phyloP scores from a whole-genome alignment of 2,113 vertebrate species.

The Nesogale talazaci region DNA sequence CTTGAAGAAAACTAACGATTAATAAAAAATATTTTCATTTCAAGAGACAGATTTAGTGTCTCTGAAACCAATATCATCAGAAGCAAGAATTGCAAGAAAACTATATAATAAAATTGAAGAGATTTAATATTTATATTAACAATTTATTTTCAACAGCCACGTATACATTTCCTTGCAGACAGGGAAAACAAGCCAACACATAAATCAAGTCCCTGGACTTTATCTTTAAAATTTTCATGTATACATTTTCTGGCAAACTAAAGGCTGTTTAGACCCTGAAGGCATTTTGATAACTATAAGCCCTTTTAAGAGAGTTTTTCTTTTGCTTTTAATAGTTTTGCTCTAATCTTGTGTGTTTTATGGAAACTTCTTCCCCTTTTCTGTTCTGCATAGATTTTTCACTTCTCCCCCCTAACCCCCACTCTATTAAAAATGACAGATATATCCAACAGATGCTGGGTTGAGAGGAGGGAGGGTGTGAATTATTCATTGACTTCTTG shows the following conservation, averaged over 20 bases:
- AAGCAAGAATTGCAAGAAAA: conserved; percentile 22
- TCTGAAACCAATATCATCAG: neutral
- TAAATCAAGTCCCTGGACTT: conserved; percentile 33
- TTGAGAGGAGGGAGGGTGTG: neutral
- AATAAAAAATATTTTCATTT: neutral
- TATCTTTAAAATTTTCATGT: neutral
- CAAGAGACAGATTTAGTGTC: neutral
- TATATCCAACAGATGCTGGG: neutral
- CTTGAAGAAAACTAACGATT: neutral
- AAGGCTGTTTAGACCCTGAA: neutral
- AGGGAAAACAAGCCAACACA: conserved; percentile 14
- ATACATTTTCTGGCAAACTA: neutral
- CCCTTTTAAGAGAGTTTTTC: neutral
- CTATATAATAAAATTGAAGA: neutral
- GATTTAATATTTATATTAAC: conserved; percentile 31
- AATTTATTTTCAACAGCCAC: conserved; percentile 11
- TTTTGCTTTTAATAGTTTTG: conserved; percentile 1
- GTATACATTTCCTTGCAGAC: neutral
- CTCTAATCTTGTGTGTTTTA: conserved; percentile 27
- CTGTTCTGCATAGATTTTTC: neutral
- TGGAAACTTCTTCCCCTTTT: conserved; percentile 27
- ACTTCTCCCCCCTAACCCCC: neutral
- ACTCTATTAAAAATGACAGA: neutral
- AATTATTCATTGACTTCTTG: neutral
- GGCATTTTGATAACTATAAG: neutral